Evolutionary conservation across 2,113 vertebrate genomes (phyloP).

Genomic region (Lamprologus sp.): DNA sequence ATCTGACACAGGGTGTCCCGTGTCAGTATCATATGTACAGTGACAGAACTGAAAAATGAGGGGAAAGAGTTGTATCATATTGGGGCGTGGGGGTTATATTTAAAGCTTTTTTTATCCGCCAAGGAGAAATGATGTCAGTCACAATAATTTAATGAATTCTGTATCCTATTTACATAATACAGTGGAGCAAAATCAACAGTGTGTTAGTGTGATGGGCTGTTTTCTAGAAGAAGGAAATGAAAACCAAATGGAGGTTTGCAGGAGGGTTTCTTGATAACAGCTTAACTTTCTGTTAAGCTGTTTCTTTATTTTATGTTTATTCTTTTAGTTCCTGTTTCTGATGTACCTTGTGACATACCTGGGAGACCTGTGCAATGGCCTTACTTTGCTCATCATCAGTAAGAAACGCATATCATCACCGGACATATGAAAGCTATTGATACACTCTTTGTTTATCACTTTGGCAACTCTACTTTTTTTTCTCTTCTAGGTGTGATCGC

Average conservation of each 20-base stretch:
- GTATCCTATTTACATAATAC: neutral
- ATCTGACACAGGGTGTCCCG: slow-evolving; percentile 39
- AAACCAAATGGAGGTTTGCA: neutral
- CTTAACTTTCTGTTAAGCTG: neutral
- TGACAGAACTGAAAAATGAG: slow-evolving; percentile 1
- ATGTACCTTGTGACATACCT: slow-evolving; percentile 86
- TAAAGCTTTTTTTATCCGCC: neutral
- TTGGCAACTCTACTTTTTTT: neutral
- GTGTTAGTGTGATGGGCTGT: neutral
- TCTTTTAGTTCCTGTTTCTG: slow-evolving; percentile 75
- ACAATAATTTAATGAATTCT: neutral
- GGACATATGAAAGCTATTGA: neutral
- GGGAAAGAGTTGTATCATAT: slow-evolving; percentile 5
- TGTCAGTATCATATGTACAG: slow-evolving; percentile 31
- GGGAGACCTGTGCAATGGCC: slow-evolving; percentile 82
- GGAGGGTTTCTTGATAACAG: neutral
- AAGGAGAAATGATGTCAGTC: neutral
- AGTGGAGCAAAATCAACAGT: neutral
- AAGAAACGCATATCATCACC: slow-evolving; percentile 12
- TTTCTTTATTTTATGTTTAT: neutral
- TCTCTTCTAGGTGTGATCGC: slow-evolving; percentile 76
- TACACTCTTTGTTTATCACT: neutral
- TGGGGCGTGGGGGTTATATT: neutral
- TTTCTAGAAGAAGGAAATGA: neutral
- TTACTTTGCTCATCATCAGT: slow-evolving; percentile 86